Conservation (phyloP, 2,888 invertebrate species). For the Harpalus rufipes region DNA sequence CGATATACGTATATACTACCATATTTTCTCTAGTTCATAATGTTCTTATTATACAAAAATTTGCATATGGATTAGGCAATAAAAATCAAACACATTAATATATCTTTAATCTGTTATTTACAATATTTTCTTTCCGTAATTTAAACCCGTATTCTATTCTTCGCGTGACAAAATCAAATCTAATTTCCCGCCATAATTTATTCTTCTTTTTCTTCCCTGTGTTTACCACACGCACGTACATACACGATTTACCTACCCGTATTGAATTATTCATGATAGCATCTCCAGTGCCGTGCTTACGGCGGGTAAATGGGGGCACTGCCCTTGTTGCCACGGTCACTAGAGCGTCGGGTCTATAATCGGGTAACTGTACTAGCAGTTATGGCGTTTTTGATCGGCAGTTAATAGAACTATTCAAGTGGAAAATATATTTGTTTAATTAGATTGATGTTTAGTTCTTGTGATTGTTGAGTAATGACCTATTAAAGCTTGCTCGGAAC, state of each 20-base stretch:
- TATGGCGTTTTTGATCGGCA: conserved; percentile 16
- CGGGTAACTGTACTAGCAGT: conserved; percentile 20
- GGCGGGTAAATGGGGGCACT: background rate
- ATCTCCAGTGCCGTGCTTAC: conserved; percentile 5
- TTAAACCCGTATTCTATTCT: background rate
- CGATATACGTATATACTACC: no score
- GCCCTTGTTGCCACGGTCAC: conserved; percentile 5
- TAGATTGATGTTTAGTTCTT: conserved; percentile 17
- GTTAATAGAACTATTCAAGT: conserved; percentile 30
- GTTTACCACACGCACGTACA: conserved; percentile 23
- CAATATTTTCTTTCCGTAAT: background rate
- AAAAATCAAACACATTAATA: no score
- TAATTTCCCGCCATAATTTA: background rate
- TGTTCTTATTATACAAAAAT: no score
- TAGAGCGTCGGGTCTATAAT: conserved; percentile 13
- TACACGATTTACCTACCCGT: background rate
- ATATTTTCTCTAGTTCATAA: no score
- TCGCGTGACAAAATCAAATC: conserved; percentile 40
- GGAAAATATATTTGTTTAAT: conserved; percentile 28
- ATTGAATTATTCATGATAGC: conserved; percentile 22
- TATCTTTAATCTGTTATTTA: no score
- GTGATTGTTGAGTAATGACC: conserved; percentile 14
- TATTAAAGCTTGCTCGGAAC: background rate
- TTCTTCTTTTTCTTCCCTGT: conserved; percentile 19
- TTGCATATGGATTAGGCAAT: no score